Base-by-base conservation (phyloP, 2,888 invertebrate species). In the Xestobium rufovillosum region DNA sequence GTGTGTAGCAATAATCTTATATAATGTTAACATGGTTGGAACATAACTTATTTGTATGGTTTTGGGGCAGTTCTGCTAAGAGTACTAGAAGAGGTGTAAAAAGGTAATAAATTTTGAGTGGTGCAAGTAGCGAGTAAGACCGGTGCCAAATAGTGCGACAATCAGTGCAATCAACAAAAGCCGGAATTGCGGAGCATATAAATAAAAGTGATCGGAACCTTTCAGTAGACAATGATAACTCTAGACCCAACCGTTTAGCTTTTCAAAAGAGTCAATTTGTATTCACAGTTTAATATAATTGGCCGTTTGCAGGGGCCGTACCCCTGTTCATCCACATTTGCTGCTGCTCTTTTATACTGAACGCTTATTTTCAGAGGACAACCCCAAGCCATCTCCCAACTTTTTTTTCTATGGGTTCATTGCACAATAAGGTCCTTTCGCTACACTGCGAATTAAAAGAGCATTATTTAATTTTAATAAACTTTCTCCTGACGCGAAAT, bases 181-280 rank as follows among this genome's bases (percentile, higher is more conserved):
- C 38, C 34, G 37, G 41, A 19, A 49, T 49, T 50, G 50, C 47
- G 41, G 41, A 36, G 40, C n/a, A 44, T 43, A 49, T 50, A 44
- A 49, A 46, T 42, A 44, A 51, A 47, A 48, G 48, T 47, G 40
- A 48, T 49, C 39, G 36, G 44, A 36, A 40, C 42, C 44, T 49
- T 49, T 46, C 47, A 44, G 42, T 47, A 38, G 38, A 47, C 48
- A 52, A 47, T 49, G 43, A 44, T 46, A 44, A 43, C 44, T 53
- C 44, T 50, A 59, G 57, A 55, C 62, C 61, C 61, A 55, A 60
- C 57, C 61, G 60, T 62, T 62, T 62, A 60, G 53, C 58, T 57
- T 57, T 59, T 60, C 50, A 60, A 62, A 62, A 57, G 59, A 60
- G 57, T 60, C 60, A 59, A 60, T 62, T 61, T 61, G 59, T 61